phyloP scores from a whole-genome alignment of 1,140 invertebrate genomes.

The Drosophila seguyi region DNA sequence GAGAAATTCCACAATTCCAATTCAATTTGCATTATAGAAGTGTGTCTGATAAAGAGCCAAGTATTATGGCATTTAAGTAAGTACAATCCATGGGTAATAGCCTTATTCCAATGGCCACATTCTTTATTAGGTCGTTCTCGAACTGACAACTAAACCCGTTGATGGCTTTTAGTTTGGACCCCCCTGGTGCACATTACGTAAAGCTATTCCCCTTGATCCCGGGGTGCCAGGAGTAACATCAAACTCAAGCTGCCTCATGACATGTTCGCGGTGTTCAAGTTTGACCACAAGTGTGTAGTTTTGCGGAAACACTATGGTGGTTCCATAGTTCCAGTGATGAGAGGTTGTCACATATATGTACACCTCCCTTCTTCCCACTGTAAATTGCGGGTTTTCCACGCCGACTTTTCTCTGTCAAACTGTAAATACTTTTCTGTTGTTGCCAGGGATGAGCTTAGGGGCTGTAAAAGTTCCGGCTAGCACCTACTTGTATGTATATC shows the following conservation, averaged over 20 bases:
- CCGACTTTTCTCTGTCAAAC: constrained; percentile 53
- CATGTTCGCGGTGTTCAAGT: constrained; percentile 2
- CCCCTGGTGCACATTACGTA: constrained; percentile 11
- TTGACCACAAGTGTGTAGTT: constrained; percentile 31
- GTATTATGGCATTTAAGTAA: constrained; percentile 21
- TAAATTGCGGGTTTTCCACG: constrained; percentile 62
- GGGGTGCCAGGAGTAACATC: constrained; percentile 2
- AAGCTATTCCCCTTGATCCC: constrained; percentile 13
- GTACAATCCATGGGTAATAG: constrained; percentile 4
- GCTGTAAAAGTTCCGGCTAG: constrained; percentile 44
- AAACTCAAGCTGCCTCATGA: constrained; percentile 30
- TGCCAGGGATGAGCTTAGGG: constrained; percentile 45
- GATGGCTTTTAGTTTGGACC: constrained; percentile 42
- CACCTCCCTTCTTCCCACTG: background rate
- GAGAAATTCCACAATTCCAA: constrained; percentile 9
- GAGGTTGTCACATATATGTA: constrained; percentile 1
- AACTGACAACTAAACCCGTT: constrained; percentile 39
- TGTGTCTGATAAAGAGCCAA: constrained; percentile 10
- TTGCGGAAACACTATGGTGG: constrained; percentile 52
- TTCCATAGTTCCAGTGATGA: constrained; percentile 7
- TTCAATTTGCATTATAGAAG: constrained; percentile 28
- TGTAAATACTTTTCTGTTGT: constrained; percentile 67
- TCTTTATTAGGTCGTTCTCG: constrained; percentile 25
- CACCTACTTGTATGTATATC: constrained; percentile 5
- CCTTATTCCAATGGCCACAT: background rate